Conservation (phyloP, 1,140 invertebrate genomes). For the Rhopalosiphum padi region DNA sequence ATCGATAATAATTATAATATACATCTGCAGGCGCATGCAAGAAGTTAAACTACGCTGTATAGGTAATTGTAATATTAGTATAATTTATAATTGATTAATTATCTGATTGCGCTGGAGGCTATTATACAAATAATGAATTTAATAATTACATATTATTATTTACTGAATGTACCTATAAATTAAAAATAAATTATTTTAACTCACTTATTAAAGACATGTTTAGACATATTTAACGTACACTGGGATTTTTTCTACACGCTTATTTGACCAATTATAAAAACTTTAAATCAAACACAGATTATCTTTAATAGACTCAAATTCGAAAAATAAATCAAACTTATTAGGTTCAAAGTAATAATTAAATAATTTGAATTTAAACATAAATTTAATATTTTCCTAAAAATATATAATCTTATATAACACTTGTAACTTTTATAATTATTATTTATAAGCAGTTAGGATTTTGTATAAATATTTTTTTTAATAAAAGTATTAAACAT, state of each 20-base stretch:
- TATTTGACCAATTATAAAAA: not conserved
- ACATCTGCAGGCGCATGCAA: not conserved
- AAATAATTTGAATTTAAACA: not conserved
- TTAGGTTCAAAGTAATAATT: no score
- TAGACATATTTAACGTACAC: not conserved
- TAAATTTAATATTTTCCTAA: no score
- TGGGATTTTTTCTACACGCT: not conserved
- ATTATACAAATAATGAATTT: not conserved
- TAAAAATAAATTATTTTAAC: not conserved
- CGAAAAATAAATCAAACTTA: no score
- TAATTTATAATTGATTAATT: not conserved
- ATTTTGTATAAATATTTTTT: not conserved
- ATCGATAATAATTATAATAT: not conserved
- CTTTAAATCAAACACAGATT: not conserved
- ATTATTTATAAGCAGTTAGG: not conserved
- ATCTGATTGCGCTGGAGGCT: not conserved
- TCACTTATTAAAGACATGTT: not conserved
- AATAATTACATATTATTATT: conserved; percentile 3
- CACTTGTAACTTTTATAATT: no score
- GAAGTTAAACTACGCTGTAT: not conserved
- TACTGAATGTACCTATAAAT: not conserved
- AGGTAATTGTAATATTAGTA: not conserved
- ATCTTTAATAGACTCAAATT: not conserved
- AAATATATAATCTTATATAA: no score
- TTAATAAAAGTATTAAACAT: not conserved